These are phyloP conservation scores for Hassar affinis DNA, from an alignment of 2,113 vertebrate genomes.

Conservation along the genomic window DNA sequence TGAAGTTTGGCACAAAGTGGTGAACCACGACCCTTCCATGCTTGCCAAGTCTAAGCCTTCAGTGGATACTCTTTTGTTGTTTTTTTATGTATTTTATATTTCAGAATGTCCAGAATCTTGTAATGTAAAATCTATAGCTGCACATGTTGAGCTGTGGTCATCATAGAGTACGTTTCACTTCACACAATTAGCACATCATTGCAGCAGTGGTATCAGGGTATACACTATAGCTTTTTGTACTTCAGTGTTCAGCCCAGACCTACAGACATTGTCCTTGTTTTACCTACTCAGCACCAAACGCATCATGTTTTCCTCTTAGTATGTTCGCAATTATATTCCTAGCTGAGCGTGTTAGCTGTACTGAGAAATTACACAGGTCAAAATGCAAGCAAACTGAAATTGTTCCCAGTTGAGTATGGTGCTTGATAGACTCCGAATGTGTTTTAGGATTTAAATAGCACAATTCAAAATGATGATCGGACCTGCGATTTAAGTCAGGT, in stretches of 20 bases:
- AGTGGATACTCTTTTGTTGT: no score
- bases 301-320: not conserved
- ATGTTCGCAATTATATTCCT: conserved; percentile 15
- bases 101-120: not conserved
- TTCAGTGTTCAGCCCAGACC: not conserved
- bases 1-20: no score
- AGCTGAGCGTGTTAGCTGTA: not conserved
- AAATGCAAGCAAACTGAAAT: conserved; percentile 2
- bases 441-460: not conserved
- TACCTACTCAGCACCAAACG: not conserved
- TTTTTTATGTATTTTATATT: no score
- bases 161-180: not conserved
- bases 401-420: conserved; percentile 19
- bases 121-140: not conserved
- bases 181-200: not conserved
- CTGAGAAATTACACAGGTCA: conserved; percentile 17
- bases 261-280: not conserved
- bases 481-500: conserved; percentile 14
- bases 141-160: not conserved
- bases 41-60: no score
- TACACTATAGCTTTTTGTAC: not conserved
- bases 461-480: not conserved
- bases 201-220: not conserved
- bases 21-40: no score
- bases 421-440: not conserved